phyloP scores from a whole-genome alignment of 2,113 vertebrate species.

The Ammospiza caudacuta region DNA sequence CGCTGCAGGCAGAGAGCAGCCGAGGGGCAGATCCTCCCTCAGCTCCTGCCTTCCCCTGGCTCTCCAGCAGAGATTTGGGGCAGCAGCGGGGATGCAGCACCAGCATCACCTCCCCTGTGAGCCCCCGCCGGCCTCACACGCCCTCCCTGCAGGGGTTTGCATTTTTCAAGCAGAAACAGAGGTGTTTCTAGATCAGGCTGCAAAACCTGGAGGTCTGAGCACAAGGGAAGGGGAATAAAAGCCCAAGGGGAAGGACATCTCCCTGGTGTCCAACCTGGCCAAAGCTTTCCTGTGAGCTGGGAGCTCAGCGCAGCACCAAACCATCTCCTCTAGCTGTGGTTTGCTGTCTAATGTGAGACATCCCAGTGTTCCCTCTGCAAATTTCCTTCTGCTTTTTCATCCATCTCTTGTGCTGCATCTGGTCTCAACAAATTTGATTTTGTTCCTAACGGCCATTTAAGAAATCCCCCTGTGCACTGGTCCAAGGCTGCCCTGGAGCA shows the following conservation, averaged over 20 bases:
- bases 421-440: constrained; percentile 40
- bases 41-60: neutral
- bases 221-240: neutral
- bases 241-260: neutral
- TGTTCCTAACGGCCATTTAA: neutral
- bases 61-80: neutral
- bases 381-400: neutral
- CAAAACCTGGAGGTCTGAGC: neutral
- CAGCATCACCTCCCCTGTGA: neutral
- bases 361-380: neutral
- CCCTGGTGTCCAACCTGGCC: accelerated
- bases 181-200: neutral
- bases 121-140: accelerated
- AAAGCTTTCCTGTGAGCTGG: neutral
- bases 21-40: neutral
- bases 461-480: constrained; percentile 16
- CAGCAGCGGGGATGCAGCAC: neutral
- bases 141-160: accelerated
- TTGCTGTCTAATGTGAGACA: neutral
- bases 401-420: neutral
- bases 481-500: neutral
- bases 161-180: neutral
- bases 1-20: neutral
- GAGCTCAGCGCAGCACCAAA: neutral
- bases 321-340: neutral